Evolutionary conservation across 1,140 invertebrate species (phyloP).

Genomic region (Nylanderia fulva): DNA sequence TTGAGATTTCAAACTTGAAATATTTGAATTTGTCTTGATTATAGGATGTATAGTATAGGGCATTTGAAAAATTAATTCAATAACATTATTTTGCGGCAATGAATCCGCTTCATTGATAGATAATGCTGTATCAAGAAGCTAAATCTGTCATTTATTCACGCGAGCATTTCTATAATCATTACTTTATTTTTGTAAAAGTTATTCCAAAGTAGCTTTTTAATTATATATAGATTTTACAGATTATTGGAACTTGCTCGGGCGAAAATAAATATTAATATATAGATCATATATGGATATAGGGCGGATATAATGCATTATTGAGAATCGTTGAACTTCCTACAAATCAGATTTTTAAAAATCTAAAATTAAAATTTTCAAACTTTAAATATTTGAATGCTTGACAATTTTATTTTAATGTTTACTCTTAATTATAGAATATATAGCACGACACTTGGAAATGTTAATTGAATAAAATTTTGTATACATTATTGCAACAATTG

Average conservation of each 20-base stretch:
- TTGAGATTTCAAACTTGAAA: neutral
- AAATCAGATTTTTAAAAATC: neutral
- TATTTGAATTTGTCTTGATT: neutral
- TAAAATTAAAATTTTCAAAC: neutral
- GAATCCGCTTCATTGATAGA: slow-evolving; percentile 56
- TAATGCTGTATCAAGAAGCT: slow-evolving; percentile 73
- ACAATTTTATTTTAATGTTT: neutral
- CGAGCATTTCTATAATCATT: neutral
- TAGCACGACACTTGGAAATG: slow-evolving; percentile 1
- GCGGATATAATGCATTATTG: neutral
- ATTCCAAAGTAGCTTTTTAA: slow-evolving; percentile 12
- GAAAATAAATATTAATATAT: slow-evolving; percentile 22
- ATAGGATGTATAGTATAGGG: neutral
- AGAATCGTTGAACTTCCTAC: no score
- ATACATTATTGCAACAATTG: slow-evolving; percentile 32
- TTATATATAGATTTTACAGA: slow-evolving; percentile 3
- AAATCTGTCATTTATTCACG: neutral
- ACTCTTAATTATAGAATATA: neutral
- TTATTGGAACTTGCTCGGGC: slow-evolving; percentile 4
- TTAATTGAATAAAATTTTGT: slow-evolving; percentile 30
- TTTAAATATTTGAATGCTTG: neutral
- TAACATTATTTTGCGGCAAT: slow-evolving; percentile 24
- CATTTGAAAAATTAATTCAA: slow-evolving; percentile 30
- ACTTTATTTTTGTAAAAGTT: slow-evolving; percentile 6
- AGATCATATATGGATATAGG: slow-evolving; percentile 28